Evolutionary conservation across 2,113 vertebrate species (phyloP).

Genomic region (Isurus oxyrinchus): DNA sequence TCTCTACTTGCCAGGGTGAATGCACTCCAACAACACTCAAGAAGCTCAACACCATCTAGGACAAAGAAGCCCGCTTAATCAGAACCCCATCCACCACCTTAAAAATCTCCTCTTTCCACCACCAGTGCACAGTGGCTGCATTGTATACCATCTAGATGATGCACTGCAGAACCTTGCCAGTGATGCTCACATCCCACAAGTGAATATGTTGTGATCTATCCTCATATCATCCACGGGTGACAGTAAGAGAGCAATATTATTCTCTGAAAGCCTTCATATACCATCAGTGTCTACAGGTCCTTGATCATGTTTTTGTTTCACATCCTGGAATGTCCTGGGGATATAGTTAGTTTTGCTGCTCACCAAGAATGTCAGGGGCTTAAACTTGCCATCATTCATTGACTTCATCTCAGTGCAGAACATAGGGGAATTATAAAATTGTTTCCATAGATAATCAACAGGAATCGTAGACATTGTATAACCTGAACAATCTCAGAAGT

Average conservation of each 20-base stretch:
- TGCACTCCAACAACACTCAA: neutral
- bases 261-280: neutral
- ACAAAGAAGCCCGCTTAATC: neutral
- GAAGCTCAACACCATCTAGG: neutral
- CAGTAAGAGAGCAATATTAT: neutral
- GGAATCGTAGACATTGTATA: neutral
- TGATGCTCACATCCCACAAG: neutral
- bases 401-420: neutral
- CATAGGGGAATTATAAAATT: neutral
- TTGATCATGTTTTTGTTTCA: neutral
- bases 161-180: neutral
- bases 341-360: slow-evolving; percentile 1
- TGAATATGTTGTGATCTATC: neutral
- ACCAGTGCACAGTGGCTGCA: too few species aligned
- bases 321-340: slow-evolving; percentile 11
- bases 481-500: neutral
- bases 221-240: neutral
- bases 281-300: neutral
- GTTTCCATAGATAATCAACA: neutral
- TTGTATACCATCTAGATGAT: neutral
- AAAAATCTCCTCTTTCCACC: neutral
- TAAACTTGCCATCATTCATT: slow-evolving; percentile 34
- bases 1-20: neutral
- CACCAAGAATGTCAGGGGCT: neutral
- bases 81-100: neutral